phyloP scores from a whole-genome alignment of 1,140 invertebrate species.

The Calephelis virginiensis region DNA sequence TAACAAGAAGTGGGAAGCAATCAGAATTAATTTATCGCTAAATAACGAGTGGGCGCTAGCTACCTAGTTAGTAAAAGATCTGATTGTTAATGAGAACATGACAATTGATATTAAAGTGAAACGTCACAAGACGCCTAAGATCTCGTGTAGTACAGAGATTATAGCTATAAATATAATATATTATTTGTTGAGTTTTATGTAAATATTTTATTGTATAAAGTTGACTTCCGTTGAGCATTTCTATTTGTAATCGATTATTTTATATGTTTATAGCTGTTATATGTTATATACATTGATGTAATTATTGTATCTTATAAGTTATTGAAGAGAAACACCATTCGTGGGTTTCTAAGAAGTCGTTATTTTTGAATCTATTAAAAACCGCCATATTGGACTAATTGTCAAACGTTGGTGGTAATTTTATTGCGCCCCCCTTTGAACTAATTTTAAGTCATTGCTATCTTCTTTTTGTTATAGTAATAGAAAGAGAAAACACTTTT shows the following conservation, averaged over 20 bases:
- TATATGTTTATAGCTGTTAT: slow-evolving; percentile 14
- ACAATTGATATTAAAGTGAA: slow-evolving; percentile 13
- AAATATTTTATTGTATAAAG: slow-evolving; percentile 16
- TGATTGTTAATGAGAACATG: background rate
- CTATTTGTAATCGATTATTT: slow-evolving; percentile 15
- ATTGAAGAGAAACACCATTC: background rate
- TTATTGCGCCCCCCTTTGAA: no score
- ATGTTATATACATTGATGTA: slow-evolving; percentile 13
- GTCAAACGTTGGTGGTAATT: background rate
- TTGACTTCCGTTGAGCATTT: slow-evolving; percentile 16
- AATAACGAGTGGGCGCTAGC: background rate
- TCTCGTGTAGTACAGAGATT: slow-evolving; percentile 14
- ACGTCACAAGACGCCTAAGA: slow-evolving; percentile 12
- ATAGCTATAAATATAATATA: slow-evolving; percentile 12
- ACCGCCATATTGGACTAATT: slow-evolving; percentile 2
- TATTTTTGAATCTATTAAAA: background rate
- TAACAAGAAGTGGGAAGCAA: no score
- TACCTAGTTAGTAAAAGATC: background rate
- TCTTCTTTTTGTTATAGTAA: no score
- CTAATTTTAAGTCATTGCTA: no score
- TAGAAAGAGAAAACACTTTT: no score
- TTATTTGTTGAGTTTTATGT: slow-evolving; percentile 14
- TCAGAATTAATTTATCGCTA: background rate
- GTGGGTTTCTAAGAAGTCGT: slow-evolving; percentile 3
- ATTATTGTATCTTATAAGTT: slow-evolving; percentile 13